Evolutionary conservation across 1,140 invertebrate species (phyloP).

Genomic region (Chrysomallon squamiferum): DNA sequence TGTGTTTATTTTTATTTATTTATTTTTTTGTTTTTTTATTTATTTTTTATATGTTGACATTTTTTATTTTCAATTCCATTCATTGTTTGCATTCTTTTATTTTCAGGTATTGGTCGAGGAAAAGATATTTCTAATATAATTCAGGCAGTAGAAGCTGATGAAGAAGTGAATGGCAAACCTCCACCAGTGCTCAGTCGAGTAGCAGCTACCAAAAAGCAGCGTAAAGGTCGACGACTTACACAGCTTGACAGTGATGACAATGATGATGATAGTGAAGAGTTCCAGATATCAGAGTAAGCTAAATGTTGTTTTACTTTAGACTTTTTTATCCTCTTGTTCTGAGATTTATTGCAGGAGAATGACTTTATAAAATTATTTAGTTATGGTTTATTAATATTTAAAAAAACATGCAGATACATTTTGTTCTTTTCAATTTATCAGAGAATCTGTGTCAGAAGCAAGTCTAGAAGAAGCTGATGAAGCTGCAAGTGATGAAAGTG

Average conservation of each 20-base stretch:
- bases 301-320: neutral
- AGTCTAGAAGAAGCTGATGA: neutral
- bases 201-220: conserved; percentile 24
- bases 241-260: conserved; percentile 55
- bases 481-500: neutral
- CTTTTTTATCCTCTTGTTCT: neutral
- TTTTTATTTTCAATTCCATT: no score
- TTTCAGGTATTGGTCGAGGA: conserved; percentile 72
- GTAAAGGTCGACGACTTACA: conserved; percentile 41
- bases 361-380: no score
- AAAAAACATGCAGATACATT: no score
- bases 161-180: conserved; percentile 51
- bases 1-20: no score
- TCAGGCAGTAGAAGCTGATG: conserved; percentile 63
- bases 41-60: no score
- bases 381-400: no score
- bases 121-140: conserved; percentile 91
- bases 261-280: conserved; percentile 45
- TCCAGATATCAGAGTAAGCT: conserved; percentile 23
- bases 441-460: neutral
- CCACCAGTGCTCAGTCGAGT: conserved; percentile 35
- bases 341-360: neutral
- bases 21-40: no score
- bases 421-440: no score
- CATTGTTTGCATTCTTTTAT: no score